Evolutionary conservation across 2,888 invertebrate genomes (phyloP).

Genomic region (Boloria euphrosyne): DNA sequence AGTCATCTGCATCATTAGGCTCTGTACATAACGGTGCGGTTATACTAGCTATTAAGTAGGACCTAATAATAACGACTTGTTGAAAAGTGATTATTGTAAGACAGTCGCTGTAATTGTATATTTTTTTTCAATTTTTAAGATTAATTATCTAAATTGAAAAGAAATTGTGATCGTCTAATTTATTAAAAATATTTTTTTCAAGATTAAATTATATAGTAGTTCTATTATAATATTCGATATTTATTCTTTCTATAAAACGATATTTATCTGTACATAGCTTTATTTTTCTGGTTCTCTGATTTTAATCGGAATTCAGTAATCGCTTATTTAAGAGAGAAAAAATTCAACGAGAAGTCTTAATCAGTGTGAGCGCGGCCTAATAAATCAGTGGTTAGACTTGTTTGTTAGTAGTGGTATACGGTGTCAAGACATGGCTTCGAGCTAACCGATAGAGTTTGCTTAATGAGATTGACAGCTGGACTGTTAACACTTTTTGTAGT

Average conservation of each 20-base stretch:
- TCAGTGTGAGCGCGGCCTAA: conserved; percentile 27
- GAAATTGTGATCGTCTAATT: no score
- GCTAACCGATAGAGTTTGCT: conserved; percentile 28
- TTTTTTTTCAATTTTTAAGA: no score
- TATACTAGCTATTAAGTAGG: conserved; percentile 17
- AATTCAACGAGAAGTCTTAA: conserved; percentile 19
- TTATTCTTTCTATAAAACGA: no score
- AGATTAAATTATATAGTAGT: no score
- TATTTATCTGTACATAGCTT: not conserved
- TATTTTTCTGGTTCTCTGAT: conserved; percentile 3
- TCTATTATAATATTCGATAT: no score
- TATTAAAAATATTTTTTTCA: no score
- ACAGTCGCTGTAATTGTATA: no score
- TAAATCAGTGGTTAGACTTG: conserved; percentile 29
- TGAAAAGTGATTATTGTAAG: no score
- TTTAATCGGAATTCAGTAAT: conserved; percentile 20
- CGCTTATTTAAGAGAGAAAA: conserved; percentile 21
- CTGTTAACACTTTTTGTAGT: conserved; percentile 10
- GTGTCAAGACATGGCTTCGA: conserved; percentile 24
- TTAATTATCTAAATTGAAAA: no score
- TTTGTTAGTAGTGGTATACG: conserved; percentile 31
- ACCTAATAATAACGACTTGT: not conserved
- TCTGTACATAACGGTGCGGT: conserved; percentile 16
- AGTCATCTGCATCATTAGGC: conserved; percentile 32
- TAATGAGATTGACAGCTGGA: conserved; percentile 33